phyloP scores from a whole-genome alignment of 2,113 vertebrate genomes.

The Theropithecus gelada region DNA sequence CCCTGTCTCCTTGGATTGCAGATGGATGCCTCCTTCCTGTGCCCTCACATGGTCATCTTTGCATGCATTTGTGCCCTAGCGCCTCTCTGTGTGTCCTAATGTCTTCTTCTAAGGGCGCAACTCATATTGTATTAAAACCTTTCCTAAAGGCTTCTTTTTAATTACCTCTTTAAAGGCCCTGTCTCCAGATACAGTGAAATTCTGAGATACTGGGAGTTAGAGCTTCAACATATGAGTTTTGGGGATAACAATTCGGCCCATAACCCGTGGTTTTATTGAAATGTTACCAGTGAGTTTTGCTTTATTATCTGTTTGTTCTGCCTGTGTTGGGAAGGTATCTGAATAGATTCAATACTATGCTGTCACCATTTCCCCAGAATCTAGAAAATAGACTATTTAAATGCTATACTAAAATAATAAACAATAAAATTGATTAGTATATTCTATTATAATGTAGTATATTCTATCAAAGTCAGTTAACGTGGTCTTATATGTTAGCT shows the following conservation, averaged over 20 bases:
- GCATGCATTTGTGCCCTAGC: neutral
- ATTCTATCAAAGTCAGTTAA: too few species aligned
- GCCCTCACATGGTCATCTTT: neutral
- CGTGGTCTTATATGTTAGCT: neutral
- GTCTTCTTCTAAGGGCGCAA: neutral
- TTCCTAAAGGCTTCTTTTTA: neutral
- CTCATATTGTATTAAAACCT: neutral
- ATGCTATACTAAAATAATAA: neutral
- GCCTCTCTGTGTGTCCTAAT: neutral
- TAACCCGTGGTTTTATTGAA: neutral
- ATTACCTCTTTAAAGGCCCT: neutral
- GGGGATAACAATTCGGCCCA: neutral
- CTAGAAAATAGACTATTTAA: neutral
- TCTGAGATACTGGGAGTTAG: neutral
- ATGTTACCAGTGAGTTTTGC: neutral
- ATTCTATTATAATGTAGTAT: neutral
- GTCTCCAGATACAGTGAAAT: neutral
- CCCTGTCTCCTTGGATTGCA: neutral
- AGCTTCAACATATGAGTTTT: neutral
- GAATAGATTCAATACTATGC: neutral
- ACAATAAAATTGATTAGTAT: neutral
- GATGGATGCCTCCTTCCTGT: neutral
- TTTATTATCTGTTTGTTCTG: neutral
- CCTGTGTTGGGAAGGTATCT: neutral
- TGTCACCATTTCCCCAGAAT: neutral